Percentiles rank a stretch among this genome's conserved stretches.
These are phyloP conservation scores for Dermochelys coriacea DNA, from an alignment of 2,797 vertebrate genomes.

Conservation along the genomic window DNA sequence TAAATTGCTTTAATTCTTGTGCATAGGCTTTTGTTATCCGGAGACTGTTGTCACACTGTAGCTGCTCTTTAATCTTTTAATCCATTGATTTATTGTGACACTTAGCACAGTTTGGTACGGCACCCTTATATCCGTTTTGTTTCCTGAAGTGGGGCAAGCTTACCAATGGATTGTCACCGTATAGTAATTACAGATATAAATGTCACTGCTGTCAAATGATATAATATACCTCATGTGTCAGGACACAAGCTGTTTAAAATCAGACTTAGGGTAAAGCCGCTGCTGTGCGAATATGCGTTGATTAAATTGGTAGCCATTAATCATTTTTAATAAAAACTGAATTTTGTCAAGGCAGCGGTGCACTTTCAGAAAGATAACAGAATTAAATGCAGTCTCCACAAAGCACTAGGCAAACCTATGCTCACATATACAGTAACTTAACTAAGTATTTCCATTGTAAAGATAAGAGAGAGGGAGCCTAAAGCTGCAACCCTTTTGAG, in stretches of 20 bases:
- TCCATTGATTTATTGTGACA: slow-evolving; percentile 21
- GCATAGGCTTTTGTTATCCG: neutral
- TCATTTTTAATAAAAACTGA: slow-evolving; percentile 75
- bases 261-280: slow-evolving; percentile 28
- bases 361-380: slow-evolving; percentile 61
- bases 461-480: neutral
- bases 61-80: neutral
- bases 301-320: slow-evolving; percentile 76
- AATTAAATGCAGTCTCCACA: slow-evolving; percentile 39
- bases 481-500: neutral
- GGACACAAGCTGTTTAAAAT: slow-evolving; percentile 73
- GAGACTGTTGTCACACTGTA: neutral
- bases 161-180: slow-evolving; percentile 58
- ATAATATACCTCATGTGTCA: slow-evolving; percentile 78
- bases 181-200: slow-evolving; percentile 80
- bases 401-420: slow-evolving; percentile 9
- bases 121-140: slow-evolving; percentile 13
- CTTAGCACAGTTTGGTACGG: neutral
- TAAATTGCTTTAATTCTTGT: slow-evolving; percentile 34
- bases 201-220: slow-evolving; percentile 74
- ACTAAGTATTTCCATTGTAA: neutral
- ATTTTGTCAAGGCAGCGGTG: slow-evolving; percentile 62
- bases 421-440: neutral
- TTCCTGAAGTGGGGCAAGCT: slow-evolving; percentile 29
- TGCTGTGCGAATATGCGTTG: slow-evolving; percentile 36